A percentile compares a stretch with the other conserved stretches of the same genome.
Conservation (phyloP, 2,888 invertebrate species). For the Ptychoptera albimana region DNA sequence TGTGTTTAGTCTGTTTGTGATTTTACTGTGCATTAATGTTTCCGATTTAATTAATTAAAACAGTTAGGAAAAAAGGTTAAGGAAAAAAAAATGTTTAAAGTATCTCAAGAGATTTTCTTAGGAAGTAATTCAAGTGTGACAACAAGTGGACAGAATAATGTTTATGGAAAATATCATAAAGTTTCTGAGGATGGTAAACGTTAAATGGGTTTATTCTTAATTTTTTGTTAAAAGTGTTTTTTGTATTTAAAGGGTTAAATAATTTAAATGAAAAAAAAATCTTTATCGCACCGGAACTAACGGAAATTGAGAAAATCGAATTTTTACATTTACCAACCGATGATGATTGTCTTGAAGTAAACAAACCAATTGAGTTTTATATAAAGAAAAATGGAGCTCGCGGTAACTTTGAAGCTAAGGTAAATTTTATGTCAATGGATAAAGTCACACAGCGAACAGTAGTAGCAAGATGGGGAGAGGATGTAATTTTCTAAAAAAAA, state of each 20-base stretch:
- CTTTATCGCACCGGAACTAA: conserved; percentile 22
- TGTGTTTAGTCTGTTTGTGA: too few species aligned
- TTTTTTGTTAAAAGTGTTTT: neutral
- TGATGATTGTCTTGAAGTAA: conserved; percentile 20
- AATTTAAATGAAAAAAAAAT: conserved; percentile 17
- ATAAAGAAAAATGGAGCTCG: conserved; percentile 25
- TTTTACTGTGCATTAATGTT: too few species aligned
- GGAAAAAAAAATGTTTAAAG: conserved; percentile 22
- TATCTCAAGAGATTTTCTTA: conserved; percentile 27
- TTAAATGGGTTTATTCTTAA: neutral
- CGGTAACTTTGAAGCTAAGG: conserved; percentile 26
- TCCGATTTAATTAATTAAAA: neutral
- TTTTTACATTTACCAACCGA: conserved; percentile 21
- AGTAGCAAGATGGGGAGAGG: too few species aligned
- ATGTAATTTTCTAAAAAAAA: too few species aligned
- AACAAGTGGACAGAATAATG: neutral
- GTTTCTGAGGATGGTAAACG: conserved; percentile 5
- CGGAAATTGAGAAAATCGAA: conserved; percentile 23
- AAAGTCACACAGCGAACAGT: neutral
- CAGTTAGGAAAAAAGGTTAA: conserved; percentile 11
- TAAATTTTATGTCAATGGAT: conserved; percentile 7
- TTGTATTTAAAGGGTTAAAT: conserved; percentile 17
- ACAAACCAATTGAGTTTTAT: conserved; percentile 19
- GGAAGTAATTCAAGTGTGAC: conserved; percentile 14
- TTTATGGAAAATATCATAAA: conserved; percentile 7